Base-by-base conservation (phyloP, 2,113 vertebrate genomes). In the Psittacula cyanocephala region DNA sequence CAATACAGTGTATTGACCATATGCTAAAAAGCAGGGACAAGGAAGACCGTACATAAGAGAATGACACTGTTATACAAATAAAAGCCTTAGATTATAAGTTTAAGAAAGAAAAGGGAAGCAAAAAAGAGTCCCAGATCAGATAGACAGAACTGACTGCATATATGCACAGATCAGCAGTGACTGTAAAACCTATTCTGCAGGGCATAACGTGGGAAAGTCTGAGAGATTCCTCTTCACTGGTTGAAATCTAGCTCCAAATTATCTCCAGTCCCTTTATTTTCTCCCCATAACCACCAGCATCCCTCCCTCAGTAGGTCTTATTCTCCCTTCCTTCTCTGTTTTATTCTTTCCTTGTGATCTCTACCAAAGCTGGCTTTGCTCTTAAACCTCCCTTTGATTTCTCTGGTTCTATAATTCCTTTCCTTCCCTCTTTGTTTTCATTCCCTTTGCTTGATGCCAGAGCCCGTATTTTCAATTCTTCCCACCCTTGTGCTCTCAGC, bases 331-430 rank as follows among this genome's bases (percentile, higher is more conserved):
- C 76, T 91, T 91, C 87, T 90, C 12, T 9, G 70, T 94, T 93
- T 96, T 85, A 95, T 97, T 96, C 4, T 33, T 87, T 92, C 88
- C 70, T 92, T 96, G 88, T 97, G 96, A 97, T 96, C 91, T 91
- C 81, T 95, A 96, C 96, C 70, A 59, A 96, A 96, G 93, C 95
- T 95, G 91, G 92, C 95, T 96, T 97, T 97, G 83, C 91, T 91
- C 63, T 96, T 97, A 97, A 97, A 96, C 47, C 93, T 95, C 86
- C 41, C 86, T 96, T 96, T 96, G 91, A 96, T 96, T 97, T 96
- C 88, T 89, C 88, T 93, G 93, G 77, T 96, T 94, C 90, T 95
- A 44, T 95, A 97, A 96, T 96, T 96, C 92, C 96, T 96, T 96
- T 93, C 96, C 93, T 96, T 94, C 67, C 25, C 31, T 86, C 92